Percentiles rank a stretch among this genome's conserved stretches.
Conservation (phyloP, 2,797 vertebrate species). For the Aulostomus chinensis region DNA sequence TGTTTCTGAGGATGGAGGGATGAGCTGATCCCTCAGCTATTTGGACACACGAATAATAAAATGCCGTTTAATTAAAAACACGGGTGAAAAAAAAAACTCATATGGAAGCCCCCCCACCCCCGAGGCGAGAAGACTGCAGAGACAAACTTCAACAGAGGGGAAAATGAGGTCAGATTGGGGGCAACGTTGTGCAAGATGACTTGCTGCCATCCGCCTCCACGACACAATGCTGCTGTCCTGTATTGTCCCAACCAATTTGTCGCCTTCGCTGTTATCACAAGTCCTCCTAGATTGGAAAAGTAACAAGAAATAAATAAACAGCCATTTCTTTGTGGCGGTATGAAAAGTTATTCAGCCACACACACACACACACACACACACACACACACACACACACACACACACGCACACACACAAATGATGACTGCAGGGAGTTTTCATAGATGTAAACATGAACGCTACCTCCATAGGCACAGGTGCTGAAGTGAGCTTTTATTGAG, state of each 20-base stretch:
- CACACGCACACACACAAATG: slow-evolving; percentile 5
- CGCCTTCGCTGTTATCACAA: slow-evolving; percentile 26
- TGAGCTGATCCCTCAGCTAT: too few relatives aligned
- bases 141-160: slow-evolving; percentile 1
- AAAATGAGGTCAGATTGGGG: slow-evolving; percentile 40
- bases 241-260: slow-evolving; percentile 40
- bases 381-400: too few relatives aligned
- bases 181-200: slow-evolving; percentile 3
- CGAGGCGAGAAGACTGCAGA: too few relatives aligned
- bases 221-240: slow-evolving; percentile 39
- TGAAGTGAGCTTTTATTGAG: slow-evolving; percentile 5
- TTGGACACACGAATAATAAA: too few relatives aligned
- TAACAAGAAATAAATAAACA: slow-evolving; percentile 26
- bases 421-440: slow-evolving; percentile 19
- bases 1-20: too few relatives aligned
- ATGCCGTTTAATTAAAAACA: too few relatives aligned
- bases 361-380: background rate
- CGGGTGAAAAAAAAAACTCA: background rate
- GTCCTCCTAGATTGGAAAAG: slow-evolving; percentile 27
- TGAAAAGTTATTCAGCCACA: slow-evolving; percentile 23
- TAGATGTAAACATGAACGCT: slow-evolving; percentile 32
- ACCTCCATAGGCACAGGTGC: slow-evolving; percentile 4
- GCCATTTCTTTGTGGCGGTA: background rate
- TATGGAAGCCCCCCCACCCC: too few relatives aligned
- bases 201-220: slow-evolving; percentile 6